Evolutionary conservation across 2,797 vertebrate species (phyloP).

Genomic region (Tadarida brasiliensis): DNA sequence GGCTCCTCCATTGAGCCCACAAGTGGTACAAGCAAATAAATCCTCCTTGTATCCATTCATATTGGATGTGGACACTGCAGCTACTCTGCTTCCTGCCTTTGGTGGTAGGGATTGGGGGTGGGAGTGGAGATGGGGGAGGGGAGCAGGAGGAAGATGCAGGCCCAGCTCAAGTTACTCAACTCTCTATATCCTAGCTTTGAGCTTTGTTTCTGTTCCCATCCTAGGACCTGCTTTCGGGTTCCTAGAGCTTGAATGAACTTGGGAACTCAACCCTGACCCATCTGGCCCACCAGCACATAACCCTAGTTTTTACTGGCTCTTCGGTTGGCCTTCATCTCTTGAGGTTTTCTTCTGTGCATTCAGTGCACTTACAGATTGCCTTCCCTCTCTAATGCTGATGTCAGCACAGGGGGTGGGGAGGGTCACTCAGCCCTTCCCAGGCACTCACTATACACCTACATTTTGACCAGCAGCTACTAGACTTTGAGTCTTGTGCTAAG

Average conservation of each 20-base stretch:
- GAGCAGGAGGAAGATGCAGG: neutral
- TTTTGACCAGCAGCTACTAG: neutral
- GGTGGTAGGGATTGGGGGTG: neutral
- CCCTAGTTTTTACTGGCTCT: neutral
- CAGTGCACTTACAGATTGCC: fast-evolving
- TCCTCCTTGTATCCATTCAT: neutral
- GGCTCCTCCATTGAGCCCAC: neutral
- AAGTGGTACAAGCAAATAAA: neutral
- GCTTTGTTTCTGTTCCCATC: neutral
- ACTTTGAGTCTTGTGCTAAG: neutral
- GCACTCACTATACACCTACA: neutral
- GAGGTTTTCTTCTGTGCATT: neutral
- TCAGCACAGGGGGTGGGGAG: neutral
- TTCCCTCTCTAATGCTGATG: neutral
- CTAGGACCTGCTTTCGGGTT: neutral
- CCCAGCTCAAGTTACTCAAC: neutral
- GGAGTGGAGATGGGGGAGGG: neutral
- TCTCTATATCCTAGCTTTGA: neutral
- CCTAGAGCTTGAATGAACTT: neutral
- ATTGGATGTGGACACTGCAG: neutral
- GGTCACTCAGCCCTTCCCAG: neutral
- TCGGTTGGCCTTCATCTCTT: neutral
- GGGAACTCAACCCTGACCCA: neutral
- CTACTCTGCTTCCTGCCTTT: neutral
- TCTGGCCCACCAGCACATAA: neutral